These are phyloP conservation scores for Varanus komodoensis DNA, from an alignment of 2,113 vertebrate genomes.

Conservation along the genomic window DNA sequence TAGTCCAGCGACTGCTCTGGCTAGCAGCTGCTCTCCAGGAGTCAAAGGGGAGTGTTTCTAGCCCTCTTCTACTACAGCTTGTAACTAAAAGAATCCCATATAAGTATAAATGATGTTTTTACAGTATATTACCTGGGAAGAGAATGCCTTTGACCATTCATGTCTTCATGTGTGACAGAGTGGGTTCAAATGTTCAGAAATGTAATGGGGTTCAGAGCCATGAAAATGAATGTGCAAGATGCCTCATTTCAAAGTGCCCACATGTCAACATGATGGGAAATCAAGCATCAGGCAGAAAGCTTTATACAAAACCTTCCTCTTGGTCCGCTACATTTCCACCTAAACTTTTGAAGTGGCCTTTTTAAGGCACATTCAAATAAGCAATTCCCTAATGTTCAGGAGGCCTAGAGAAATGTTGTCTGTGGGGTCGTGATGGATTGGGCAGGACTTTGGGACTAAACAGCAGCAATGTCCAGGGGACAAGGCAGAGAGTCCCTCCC, in stretches of 20 bases:
- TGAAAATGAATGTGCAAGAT: not conserved
- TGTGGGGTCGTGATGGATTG: too few species aligned
- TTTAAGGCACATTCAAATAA: not conserved
- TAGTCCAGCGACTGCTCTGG: too few species aligned
- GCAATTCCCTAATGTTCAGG: not conserved
- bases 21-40: too few species aligned
- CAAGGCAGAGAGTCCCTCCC: not conserved
- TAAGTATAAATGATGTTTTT: too few species aligned
- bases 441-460: too few species aligned
- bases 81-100: too few species aligned
- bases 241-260: not conserved
- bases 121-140: too few species aligned
- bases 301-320: not conserved
- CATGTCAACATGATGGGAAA: not conserved
- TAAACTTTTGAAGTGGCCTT: not conserved
- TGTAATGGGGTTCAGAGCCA: not conserved
- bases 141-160: too few species aligned
- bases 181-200: not conserved
- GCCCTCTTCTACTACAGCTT: too few species aligned
- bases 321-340: not conserved
- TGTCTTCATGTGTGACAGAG: not conserved
- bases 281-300: not conserved
- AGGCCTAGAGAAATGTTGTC: too few species aligned
- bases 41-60: too few species aligned
- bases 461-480: too few species aligned